Evolutionary conservation across 2,113 vertebrate genomes (phyloP), one percentile per base, ranked within the genome.

Genomic region (Loxodonta africana): DNA sequence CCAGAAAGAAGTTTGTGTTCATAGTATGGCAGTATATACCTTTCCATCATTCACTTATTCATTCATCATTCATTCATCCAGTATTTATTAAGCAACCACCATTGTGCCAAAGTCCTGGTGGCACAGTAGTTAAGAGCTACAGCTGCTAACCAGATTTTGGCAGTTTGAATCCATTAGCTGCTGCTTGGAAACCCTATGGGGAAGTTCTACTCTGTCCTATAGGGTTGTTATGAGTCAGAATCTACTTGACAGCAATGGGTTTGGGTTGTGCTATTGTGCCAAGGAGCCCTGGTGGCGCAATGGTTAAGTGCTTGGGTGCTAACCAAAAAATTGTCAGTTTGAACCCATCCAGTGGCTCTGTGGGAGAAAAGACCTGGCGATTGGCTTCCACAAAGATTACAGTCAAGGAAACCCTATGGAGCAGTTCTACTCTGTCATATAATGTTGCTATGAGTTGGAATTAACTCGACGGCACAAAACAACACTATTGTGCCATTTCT

Each of bases 31-130:
- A 85, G 62, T 25, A 62, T 28, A 65, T 44, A 53, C 4, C 30
- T 90, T 95, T 60, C 60, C 44, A 85, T 73, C 63, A 77, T 73
- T 81, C 14, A 78, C 37, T 69, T 84, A 95, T 63, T 44, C 74
- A 80, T 60, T 91, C 48, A 95, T 83, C 80, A 95, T 74, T 92
- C 63, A 96, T 57, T 48, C 21, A 90, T 28, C 48, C 48, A 84
- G 23, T 90, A 73, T 84, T 84, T 87, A 92, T 62, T 89, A 90
- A 94, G 81, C 65, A 88, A 80, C 62, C 83, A 67, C 44, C 73
- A 67, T 44, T 33, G n/a, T 37, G 73, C 73, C 37, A 23, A 12
- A 69, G 10, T 7, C 65, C 65, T 69, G 65, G 65, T 69, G 65
- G 30, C 12, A 69, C 65, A 33, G 6, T 41, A 37, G 21, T 20